A percentile compares a stretch with the other conserved stretches of the same genome.
Evolutionary conservation across 2,888 invertebrate species (phyloP).

Genomic region (Alviniconcha strummeri): DNA sequence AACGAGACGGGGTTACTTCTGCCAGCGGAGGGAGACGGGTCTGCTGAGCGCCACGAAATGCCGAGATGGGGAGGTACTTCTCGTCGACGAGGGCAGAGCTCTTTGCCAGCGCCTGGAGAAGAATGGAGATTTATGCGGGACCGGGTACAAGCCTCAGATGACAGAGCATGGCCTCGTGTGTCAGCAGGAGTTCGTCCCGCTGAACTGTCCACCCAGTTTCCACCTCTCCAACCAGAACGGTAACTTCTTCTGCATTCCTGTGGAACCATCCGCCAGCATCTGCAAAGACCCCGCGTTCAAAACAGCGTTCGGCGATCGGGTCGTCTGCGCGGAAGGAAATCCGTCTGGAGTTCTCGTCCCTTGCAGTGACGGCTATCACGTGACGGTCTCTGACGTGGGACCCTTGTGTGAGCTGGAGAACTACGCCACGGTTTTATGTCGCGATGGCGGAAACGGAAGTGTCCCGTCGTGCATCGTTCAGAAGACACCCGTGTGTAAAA

Average conservation of each 20-base stretch:
- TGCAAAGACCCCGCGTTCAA: slow-evolving; percentile 13
- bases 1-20: neutral
- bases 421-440: slow-evolving; percentile 25
- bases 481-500: neutral
- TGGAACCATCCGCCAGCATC: slow-evolving; percentile 8
- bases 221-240: neutral
- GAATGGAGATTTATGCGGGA: slow-evolving; percentile 20
- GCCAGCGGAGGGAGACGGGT: neutral
- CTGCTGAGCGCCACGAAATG: neutral
- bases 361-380: slow-evolving; percentile 30
- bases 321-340: slow-evolving; percentile 16
- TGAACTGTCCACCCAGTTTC: slow-evolving; percentile 10
- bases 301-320: slow-evolving; percentile 19
- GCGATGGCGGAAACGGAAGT: neutral
- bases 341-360: slow-evolving; percentile 26
- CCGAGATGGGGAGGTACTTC: slow-evolving; percentile 14
- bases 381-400: neutral
- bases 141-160: slow-evolving; percentile 28
- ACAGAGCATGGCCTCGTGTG: neutral
- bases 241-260: neutral
- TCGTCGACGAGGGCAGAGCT: neutral
- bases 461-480: neutral
- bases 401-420: slow-evolving; percentile 25
- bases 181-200: neutral
- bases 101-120: slow-evolving; percentile 20